Base-by-base conservation (phyloP, 2,113 vertebrate genomes). In the Laticauda colubrina region DNA sequence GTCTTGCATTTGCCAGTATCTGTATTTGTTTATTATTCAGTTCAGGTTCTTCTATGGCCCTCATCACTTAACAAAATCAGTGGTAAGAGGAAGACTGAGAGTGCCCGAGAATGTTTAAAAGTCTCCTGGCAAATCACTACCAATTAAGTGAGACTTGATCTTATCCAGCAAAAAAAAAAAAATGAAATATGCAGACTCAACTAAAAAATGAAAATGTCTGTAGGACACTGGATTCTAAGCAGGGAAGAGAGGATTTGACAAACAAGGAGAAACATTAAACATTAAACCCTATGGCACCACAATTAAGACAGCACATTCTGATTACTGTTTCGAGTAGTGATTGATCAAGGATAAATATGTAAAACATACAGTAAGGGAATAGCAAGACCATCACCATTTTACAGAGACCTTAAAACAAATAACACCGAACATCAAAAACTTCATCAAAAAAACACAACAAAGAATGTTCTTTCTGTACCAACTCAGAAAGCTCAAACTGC, bases 271-370 rank as follows among this genome's bases (percentile, higher is more conserved):
- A 96, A 96, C 96, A 94, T 93, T 89, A 94, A 97, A 95, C 97
- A 39, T 39, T 39, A 95, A 92, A 97, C 97, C 96, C 92, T 94
- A 93, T 94, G 96, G 94, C 96, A 96, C 94, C 96, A 95, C 94
- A 95, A 94, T 85, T 97, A 96, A 94, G 94, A 97, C 95, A 97
- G 96, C 97, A 96, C 94, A 97, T 95, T 97, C 96, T 96, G 96
- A 97, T 96, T 90, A 97, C 96, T 96, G 96, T 94, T 95, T 97
- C 97, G 96, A 97, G 97, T 96, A 97, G 96, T 95, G 93, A 96
- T 94, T 89, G 90, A 91, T 95, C 97, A 95, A 95, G 97, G 96
- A 93, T 95, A 96, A 61, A 96, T 97, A 97, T 96, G 97, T 98
- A 97, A 97, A 97, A 97, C 96, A 97, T 97, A 96, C 97, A 88